phyloP scores from a whole-genome alignment of 1,140 invertebrate genomes.

The Drosophila pandora region DNA sequence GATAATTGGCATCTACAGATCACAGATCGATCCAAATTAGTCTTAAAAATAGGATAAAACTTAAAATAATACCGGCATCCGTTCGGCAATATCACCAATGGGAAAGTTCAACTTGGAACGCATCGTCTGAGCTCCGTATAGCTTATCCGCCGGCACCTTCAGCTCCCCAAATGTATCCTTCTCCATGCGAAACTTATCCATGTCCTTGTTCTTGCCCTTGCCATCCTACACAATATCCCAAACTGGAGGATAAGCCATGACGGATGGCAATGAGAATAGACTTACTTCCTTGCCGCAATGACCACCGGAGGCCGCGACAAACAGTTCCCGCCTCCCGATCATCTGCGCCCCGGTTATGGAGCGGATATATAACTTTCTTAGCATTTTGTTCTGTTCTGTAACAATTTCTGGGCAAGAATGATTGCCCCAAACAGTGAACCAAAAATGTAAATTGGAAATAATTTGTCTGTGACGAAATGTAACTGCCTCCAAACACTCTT shows the following conservation, averaged over 20 bases:
- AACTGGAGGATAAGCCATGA: not conserved
- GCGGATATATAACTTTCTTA: constrained; percentile 6
- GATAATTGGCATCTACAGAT: constrained; percentile 91
- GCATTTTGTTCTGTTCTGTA: constrained; percentile 15
- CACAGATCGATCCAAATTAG: not conserved
- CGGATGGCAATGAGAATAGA: not conserved
- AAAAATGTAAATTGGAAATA: not conserved
- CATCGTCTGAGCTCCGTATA: constrained; percentile 99
- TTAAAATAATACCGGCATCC: constrained; percentile 91
- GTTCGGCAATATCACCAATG: constrained; percentile 96
- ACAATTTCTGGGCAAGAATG: not conserved
- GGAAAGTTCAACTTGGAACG: constrained; percentile 98
- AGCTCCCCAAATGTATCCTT: constrained; percentile 97
- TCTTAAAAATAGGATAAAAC: too few relatives aligned
- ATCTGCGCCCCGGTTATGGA: not conserved
- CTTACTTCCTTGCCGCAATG: constrained; percentile 4
- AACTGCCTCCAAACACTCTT: not conserved
- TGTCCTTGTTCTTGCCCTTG: not conserved
- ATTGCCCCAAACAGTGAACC: not conserved
- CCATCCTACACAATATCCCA: not conserved
- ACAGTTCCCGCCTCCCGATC: constrained; percentile 1
- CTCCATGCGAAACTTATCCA: constrained; percentile 87
- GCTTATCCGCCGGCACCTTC: constrained; percentile 94
- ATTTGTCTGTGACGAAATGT: not conserved
- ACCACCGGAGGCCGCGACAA: not conserved